Evolutionary conservation across 2,113 vertebrate genomes (phyloP), one percentile per base, ranked within the genome.

Genomic region (Cyanistes caeruleus): DNA sequence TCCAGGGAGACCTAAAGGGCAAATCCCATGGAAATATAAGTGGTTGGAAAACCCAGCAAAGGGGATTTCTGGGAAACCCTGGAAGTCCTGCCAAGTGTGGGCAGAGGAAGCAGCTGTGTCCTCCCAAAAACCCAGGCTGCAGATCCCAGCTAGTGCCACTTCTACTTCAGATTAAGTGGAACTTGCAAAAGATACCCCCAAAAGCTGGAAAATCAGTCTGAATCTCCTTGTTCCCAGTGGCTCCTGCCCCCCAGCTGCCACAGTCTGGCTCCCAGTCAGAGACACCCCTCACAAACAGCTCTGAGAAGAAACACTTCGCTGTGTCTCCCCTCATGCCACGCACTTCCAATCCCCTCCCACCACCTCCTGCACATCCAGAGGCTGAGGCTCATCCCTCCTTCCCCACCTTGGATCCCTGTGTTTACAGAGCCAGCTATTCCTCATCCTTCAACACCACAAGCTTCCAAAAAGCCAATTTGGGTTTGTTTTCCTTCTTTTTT

Each of bases 291-390:
- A 23, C 33, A 46, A 56, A 19, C n/a, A 46, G 59, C 46, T 65
- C 16, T 0, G 11, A 33, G 72, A 79, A 24, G 65, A 73, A 59
- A 30, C 22, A 31, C 1, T 8, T 11, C 21, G 10, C 68, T 1
- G 51, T 11, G 43, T 11, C 84, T 31, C 18, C 7, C 59, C 10
- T 4, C 73, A 23, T 8, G 68, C 89, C 49, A 33, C 2, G 0
- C 48, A 22, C 37, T 28, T 8, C 19, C 23, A 62, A 25, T 14
- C 58, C 73, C 82, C 65, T 30, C 44, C 27, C 58, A 27, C 21
- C 10, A 12, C 3, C 63, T 58, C 58, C 72, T 16, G 10, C 2
- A 2, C 43, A 33, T n/a, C 37, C 48, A 6, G 0, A 15, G 0
- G 3, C 87, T 41, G 64, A 77, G 55, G 53, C 28, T 84, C 44